Base-by-base conservation (phyloP, 2,797 vertebrate genomes). In the Triplophysa yarkandensis region DNA sequence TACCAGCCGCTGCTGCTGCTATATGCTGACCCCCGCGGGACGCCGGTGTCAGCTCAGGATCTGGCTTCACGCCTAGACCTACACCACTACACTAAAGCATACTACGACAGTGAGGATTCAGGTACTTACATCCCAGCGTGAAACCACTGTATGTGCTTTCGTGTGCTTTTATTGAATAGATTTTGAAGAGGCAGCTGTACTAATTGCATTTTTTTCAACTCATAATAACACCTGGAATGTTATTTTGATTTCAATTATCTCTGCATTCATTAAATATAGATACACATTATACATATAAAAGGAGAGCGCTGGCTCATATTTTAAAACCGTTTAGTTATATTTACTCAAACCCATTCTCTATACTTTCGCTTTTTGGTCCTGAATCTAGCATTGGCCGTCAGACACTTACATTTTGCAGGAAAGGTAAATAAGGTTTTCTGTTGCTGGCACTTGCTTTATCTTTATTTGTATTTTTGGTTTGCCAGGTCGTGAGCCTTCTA, bases 1-100 rank as follows among this genome's bases (percentile, higher is more conserved):
- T 98, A 98, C 86, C 97, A 98, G 88, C 97, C 97, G 11, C 91
- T 98, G 83, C 92, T 98, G 77, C 91, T 98, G 81, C 93, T 98
- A 57, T 98, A 98, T 84, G 97, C 97, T 46, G 95, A 98, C 87
- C 97, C 96, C 1, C 92, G 95, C 52, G 97, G 97, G 69, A 94
- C 95, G n/a, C 96, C 97, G 2, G 95, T 98, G 78, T 92, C 94
- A 0, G 85, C 87, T 1, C 94, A 95, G 83, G 95, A 96, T 85
- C 83, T 91, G 72, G 89, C 93, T 19, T 81, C 92, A 1, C 93
- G 92, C 25, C 84, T 94, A 74, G 93, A 95, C 83, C 87, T 93
- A 63, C 94, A 92, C 68, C 93, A 92, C n/a, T 93, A 93, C 58
- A 92, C 83, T 88, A 94, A 91, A 87, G 88, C 92, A 17, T 93